These are phyloP conservation scores for Epinephelus coioides DNA, from an alignment of 2,797 vertebrate species.

Conservation along the genomic window DNA sequence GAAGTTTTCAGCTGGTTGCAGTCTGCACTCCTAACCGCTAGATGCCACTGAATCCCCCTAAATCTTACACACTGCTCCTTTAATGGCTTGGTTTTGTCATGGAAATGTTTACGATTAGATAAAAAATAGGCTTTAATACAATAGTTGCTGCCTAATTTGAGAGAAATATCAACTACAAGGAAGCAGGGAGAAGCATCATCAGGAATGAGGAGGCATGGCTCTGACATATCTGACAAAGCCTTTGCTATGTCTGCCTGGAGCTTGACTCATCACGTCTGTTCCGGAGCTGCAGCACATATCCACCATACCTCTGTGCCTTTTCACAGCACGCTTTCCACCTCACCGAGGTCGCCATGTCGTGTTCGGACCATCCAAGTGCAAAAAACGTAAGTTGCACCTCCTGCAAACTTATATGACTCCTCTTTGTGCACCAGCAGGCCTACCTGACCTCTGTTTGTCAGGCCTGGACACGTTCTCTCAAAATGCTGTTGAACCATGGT, in stretches of 20 bases:
- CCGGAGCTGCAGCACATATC: constrained; percentile 39
- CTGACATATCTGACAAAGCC: constrained; percentile 38
- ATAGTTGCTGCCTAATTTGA: neutral
- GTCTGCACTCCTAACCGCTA: no score
- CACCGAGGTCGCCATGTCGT: constrained; percentile 23
- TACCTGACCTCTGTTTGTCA: constrained; percentile 58
- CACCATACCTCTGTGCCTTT: constrained; percentile 17
- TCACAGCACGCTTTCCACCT: constrained; percentile 16
- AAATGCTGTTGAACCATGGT: constrained; percentile 16
- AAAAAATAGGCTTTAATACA: neutral
- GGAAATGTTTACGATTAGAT: neutral
- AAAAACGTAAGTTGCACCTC: constrained; percentile 31
- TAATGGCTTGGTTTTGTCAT: neutral
- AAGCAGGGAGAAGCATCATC: constrained; percentile 22
- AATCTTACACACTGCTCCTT: no score
- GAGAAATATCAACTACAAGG: neutral
- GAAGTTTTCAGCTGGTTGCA: no score
- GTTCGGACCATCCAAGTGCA: constrained; percentile 19
- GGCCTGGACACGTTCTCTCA: constrained; percentile 59
- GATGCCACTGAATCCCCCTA: no score
- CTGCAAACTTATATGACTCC: neutral
- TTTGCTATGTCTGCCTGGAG: constrained; percentile 43
- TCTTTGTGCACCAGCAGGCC: constrained; percentile 7
- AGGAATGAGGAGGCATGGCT: constrained; percentile 20
- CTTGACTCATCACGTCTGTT: constrained; percentile 61